Conservation (phyloP, 2,113 vertebrate species). For the Paraplagusia blochii region DNA sequence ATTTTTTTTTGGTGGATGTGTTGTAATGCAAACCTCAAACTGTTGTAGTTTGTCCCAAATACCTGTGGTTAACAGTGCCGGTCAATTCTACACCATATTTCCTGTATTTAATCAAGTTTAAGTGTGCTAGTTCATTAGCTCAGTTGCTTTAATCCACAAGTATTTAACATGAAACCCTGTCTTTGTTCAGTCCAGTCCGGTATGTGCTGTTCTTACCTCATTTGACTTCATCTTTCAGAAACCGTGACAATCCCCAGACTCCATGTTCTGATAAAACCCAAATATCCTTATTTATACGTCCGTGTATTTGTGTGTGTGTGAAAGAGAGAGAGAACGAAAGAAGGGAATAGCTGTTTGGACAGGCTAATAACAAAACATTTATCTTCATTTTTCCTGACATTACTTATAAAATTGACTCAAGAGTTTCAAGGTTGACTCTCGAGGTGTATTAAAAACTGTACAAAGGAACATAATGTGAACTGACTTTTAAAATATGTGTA, state of each 20-base stretch:
- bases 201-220: constrained; percentile 21
- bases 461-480: constrained; percentile 7
- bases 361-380: constrained; percentile 9
- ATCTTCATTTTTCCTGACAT: no score
- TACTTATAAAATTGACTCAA: no score
- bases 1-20: no score
- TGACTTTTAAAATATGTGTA: constrained; percentile 31
- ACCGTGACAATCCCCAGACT: constrained; percentile 58
- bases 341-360: no score
- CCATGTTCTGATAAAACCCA: constrained; percentile 19
- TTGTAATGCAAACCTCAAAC: no score
- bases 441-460: constrained; percentile 1
- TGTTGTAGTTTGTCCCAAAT: no score
- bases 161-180: not conserved
- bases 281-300: constrained; percentile 19
- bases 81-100: no score
- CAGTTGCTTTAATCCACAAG: no score
- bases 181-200: constrained; percentile 1
- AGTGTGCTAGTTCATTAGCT: no score
- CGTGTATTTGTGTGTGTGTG: constrained; percentile 25
- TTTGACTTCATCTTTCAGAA: constrained; percentile 41
- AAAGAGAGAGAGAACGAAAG: not conserved
- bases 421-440: no score
- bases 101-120: no score
- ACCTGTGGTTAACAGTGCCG: no score